Evolutionary conservation across 2,797 vertebrate genomes (phyloP).

Genomic region (Myotis planiceps): DNA sequence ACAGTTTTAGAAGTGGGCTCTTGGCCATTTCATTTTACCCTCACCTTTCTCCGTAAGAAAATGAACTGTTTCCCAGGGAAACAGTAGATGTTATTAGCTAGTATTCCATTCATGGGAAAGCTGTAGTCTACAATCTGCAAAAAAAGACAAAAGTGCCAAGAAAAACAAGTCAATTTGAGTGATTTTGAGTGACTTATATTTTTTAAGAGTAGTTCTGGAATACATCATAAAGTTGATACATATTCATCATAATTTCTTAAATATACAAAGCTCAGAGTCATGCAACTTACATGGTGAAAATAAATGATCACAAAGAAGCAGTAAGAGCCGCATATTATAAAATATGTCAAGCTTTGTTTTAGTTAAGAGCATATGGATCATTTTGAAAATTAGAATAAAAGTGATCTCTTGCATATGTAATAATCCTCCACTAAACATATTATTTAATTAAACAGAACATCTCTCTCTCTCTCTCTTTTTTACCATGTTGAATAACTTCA

Average conservation of each 20-base stretch:
- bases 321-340: neutral
- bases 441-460: neutral
- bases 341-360: neutral
- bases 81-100: neutral
- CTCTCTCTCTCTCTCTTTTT: neutral
- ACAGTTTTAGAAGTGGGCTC: neutral
- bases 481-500: neutral
- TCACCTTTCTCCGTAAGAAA: neutral
- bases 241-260: slow-evolving; percentile 25
- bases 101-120: neutral
- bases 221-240: neutral
- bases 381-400: slow-evolving; percentile 25
- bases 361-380: neutral
- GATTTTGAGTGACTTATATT: neutral
- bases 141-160: neutral
- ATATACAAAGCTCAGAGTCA: neutral
- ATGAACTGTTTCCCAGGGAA: neutral
- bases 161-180: neutral
- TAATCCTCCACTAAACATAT: neutral
- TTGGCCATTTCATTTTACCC: neutral
- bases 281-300: neutral
- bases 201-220: slow-evolving; percentile 16
- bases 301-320: neutral
- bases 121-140: neutral
- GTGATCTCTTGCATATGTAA: neutral